Evolutionary conservation across 2,888 invertebrate genomes (phyloP), one percentile per base, ranked within the genome.

Genomic region (Cantharis rufa): DNA sequence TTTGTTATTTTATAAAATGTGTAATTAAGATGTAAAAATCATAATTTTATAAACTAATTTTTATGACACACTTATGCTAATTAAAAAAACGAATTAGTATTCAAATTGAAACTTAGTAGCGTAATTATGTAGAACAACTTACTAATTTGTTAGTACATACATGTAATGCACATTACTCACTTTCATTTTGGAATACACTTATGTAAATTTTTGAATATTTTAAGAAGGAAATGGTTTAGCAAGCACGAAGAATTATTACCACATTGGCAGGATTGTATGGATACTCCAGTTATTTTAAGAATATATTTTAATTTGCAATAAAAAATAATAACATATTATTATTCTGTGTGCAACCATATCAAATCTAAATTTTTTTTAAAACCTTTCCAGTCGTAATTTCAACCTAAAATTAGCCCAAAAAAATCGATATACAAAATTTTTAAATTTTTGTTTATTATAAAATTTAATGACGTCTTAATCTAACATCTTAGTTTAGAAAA

Each of bases 111-210:
- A 68, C 16, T 66, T 24, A 66, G 15, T 15, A 68, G 28, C 68
- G 18, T 66, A 66, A 66, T 15, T 15, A 68, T 27, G 68, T 68
- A 24, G 24, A 28, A 24, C 68, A 68, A 27, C 4, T 13, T 68
- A 24, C 28, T 15, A 24, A 68, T 24, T 13, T 68, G n/a, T 48
- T 48, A 48, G 48, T 48, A 48, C 24, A 10, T 68, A 18, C 27
- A 18, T 68, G 68, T 68, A 68, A 28, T 15, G 69, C 69, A 69
- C 69, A 32, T 69, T 28, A 69, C 16, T 69, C 69, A 69, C 69
- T 69, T 69, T 69, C 69, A 32, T 69, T 69, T 69, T 16, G 7
- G 48, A 68, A 68, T 28, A 28, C 27, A 24, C 27, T 28, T 24
- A 32, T 32, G n/a, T 16, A 69, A 48, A 48, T 48, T n/a, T 48